Conservation (phyloP, 1,140 invertebrate genomes). For the Drosophila kepulauana region DNA sequence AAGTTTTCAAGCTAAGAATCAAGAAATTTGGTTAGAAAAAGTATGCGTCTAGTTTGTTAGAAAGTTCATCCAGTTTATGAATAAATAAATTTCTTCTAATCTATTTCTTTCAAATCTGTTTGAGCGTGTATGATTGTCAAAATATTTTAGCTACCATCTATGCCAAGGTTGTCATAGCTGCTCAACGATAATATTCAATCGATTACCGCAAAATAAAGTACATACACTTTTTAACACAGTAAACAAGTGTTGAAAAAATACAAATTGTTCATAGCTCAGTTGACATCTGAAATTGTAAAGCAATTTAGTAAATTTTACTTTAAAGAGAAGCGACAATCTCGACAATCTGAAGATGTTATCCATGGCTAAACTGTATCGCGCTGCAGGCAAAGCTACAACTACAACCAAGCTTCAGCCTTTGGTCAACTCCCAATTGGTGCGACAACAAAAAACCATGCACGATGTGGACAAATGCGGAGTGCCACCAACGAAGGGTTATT, state of each 20-base stretch:
- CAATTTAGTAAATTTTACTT: neutral
- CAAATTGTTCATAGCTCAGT: neutral
- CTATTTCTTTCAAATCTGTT: no score
- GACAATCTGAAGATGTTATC: constrained; percentile 17
- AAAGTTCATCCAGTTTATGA: no score
- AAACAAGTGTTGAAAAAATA: constrained; percentile 7
- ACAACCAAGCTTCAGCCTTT: neutral
- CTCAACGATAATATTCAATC: no score
- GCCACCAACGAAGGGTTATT: constrained; percentile 61
- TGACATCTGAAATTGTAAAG: neutral
- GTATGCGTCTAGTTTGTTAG: no score
- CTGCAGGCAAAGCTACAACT: neutral
- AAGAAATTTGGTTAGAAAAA: no score
- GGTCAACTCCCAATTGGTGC: constrained; percentile 19
- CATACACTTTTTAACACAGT: neutral
- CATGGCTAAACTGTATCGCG: neutral
- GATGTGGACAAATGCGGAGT: constrained; percentile 53
- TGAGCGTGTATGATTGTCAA: neutral
- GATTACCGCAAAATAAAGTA: neutral
- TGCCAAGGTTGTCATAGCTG: no score
- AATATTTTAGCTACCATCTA: neutral
- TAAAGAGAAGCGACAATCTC: neutral
- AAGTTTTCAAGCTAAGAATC: no score
- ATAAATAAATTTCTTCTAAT: no score
- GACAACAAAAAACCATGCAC: constrained; percentile 78